These are phyloP conservation scores for Calyptomena viridis DNA, from an alignment of 2,113 vertebrate genomes.

Conservation along the genomic window DNA sequence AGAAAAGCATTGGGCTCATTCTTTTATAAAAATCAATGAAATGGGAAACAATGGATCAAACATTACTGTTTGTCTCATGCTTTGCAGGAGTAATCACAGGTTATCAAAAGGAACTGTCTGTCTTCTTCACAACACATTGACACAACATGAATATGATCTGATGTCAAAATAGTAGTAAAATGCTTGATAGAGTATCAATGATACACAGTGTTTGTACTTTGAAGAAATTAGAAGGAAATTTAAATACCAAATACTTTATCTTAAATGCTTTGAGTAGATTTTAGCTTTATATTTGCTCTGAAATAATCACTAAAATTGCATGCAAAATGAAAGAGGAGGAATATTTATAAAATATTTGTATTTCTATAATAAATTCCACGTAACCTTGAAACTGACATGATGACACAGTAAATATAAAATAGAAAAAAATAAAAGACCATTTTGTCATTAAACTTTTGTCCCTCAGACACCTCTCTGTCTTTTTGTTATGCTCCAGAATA, in stretches of 20 bases:
- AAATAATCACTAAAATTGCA: neutral
- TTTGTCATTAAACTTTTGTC: neutral
- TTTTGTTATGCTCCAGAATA: neutral
- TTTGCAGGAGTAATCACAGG: neutral
- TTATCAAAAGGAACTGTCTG: neutral
- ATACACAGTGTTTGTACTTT: neutral
- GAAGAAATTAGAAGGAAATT: neutral
- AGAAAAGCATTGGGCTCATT: neutral
- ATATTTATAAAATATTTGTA: neutral
- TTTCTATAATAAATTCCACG: neutral
- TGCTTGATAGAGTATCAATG: neutral
- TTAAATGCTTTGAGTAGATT: neutral
- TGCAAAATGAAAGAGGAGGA: neutral
- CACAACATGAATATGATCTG: neutral
- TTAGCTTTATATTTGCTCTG: neutral
- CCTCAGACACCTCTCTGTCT: neutral
- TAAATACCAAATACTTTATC: neutral
- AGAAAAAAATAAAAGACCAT: neutral
- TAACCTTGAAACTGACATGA: neutral
- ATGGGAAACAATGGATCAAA: neutral
- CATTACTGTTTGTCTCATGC: neutral
- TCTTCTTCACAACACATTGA: neutral
- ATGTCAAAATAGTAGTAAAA: neutral
- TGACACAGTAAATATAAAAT: neutral
- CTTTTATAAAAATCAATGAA: neutral